A percentile compares a stretch with the other conserved stretches of the same genome.
Evolutionary conservation across 2,888 invertebrate species (phyloP).

Genomic region (Hydriomena furcata): DNA sequence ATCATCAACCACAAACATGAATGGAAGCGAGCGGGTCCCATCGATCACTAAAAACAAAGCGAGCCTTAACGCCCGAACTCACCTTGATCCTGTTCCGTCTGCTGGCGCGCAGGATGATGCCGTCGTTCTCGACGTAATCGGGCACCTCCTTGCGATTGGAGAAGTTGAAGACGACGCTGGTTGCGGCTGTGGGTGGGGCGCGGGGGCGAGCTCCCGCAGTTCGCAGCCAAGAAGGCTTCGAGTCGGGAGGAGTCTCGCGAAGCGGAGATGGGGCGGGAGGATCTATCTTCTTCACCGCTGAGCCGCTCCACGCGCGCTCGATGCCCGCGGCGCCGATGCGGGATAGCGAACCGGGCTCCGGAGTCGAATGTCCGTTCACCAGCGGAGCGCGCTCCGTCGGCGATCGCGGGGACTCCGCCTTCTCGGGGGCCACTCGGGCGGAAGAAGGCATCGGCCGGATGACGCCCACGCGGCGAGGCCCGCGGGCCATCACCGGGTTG

Average conservation of each 20-base stretch:
- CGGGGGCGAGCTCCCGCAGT: slow-evolving; percentile 38
- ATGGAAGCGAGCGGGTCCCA: no score
- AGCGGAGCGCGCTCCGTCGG: slow-evolving; percentile 46
- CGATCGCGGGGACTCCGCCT: slow-evolving; percentile 30
- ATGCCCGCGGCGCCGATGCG: slow-evolving; percentile 60
- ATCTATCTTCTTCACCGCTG: slow-evolving; percentile 38
- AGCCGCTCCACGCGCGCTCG: slow-evolving; percentile 67
- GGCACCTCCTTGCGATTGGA: slow-evolving; percentile 93
- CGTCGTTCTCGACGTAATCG: slow-evolving; percentile 96
- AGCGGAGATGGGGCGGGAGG: slow-evolving; percentile 29
- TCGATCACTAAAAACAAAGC: no score
- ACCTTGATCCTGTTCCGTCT: slow-evolving; percentile 90
- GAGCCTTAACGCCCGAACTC: slow-evolving; percentile 49
- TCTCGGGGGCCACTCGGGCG: slow-evolving; percentile 30
- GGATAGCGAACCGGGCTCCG: slow-evolving; percentile 63
- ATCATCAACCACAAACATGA: no score
- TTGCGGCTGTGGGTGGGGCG: slow-evolving; percentile 72
- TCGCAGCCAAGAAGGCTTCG: slow-evolving; percentile 30
- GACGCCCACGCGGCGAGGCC: slow-evolving; percentile 78
- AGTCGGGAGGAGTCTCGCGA: slow-evolving; percentile 35
- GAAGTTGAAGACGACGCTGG: slow-evolving; percentile 94
- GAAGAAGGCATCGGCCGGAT: slow-evolving; percentile 80
- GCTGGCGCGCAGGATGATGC: slow-evolving; percentile 87
- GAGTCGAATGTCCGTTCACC: slow-evolving; percentile 61
- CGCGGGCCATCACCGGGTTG: slow-evolving; percentile 65